Evolutionary conservation across 2,797 vertebrate species (phyloP), one percentile per base, ranked within the genome.

Genomic region (Dendrocincla tyrannina): DNA sequence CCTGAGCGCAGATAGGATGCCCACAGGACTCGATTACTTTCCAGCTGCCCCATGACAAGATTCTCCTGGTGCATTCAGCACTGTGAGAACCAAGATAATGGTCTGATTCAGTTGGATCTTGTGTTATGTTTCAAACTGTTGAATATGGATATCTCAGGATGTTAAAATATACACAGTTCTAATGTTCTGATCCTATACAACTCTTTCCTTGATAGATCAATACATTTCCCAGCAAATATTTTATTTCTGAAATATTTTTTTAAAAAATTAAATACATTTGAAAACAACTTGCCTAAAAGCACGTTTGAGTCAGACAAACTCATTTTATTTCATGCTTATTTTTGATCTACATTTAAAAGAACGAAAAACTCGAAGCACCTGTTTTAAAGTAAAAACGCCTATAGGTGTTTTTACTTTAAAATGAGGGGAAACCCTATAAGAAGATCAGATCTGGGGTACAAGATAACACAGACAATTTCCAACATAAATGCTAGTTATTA

Each of bases 381-480:
- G 44, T 46, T 46, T 46, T 46, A 46, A 46, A 46, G 20, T 22
- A 46, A 46, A 46, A 46, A 46, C 44, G 22, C 44, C 25, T 46
- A 28, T 60, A n/a, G 5, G 1, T 56, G 9, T 90, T 96, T 93
- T 92, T 96, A 46, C 94, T 96, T 96, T 96, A 95, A 97, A 97
- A 97, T 59, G 79, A 97, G 96, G 73, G 82, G 95, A 85, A 97
- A 85, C 95, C 97, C 96, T 92, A 66, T 70, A 89, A 96, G 97
- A 96, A 91, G 80, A 83, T 90, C 91, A 89, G 87, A 96, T 49
- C 62, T 94, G 86, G 96, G 94, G 87, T 96, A 89, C 96, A 96
- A 97, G 97, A 96, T 95, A 96, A 97, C 96, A 96, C 70, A 98
- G 97, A 93, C 97, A 97, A 97, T 98, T 98, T 98, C 96, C 94